Percentiles rank a stretch among this genome's conserved stretches.
Conservation (phyloP, 2,113 vertebrate species). For the Leucopternis melanops region DNA sequence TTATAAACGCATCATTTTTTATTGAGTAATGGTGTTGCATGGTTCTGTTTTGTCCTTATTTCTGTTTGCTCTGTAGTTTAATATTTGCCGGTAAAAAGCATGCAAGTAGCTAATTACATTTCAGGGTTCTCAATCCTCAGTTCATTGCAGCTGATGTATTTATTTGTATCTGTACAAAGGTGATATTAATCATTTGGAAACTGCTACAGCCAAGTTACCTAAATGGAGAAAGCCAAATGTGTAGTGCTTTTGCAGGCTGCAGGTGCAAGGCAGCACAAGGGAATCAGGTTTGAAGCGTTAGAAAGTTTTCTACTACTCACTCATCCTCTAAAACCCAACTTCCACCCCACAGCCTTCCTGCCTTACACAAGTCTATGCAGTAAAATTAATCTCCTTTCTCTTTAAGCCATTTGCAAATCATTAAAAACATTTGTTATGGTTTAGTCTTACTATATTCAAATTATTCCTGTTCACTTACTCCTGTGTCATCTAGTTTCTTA, state of each 20-base stretch:
- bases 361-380: fast-evolving
- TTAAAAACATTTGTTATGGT: background rate
- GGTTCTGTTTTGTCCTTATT: background rate
- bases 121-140: background rate
- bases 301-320: background rate
- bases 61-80: slow-evolving; percentile 14
- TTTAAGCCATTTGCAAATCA: background rate
- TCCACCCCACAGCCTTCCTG: background rate
- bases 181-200: background rate
- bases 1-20: slow-evolving; percentile 41
- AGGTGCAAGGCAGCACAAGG: background rate
- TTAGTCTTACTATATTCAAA: background rate
- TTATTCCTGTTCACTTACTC: background rate
- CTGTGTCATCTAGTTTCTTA: background rate
- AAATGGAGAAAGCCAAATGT: background rate
- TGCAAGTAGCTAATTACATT: slow-evolving; percentile 10
- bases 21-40: background rate
- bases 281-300: background rate
- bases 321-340: background rate
- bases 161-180: background rate
- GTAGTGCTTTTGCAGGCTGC: background rate
- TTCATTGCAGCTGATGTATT: background rate
- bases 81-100: background rate
- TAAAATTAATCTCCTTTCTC: background rate
- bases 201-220: background rate